phyloP scores from a whole-genome alignment of 2,113 vertebrate genomes.

The Cheirogaleus medius region DNA sequence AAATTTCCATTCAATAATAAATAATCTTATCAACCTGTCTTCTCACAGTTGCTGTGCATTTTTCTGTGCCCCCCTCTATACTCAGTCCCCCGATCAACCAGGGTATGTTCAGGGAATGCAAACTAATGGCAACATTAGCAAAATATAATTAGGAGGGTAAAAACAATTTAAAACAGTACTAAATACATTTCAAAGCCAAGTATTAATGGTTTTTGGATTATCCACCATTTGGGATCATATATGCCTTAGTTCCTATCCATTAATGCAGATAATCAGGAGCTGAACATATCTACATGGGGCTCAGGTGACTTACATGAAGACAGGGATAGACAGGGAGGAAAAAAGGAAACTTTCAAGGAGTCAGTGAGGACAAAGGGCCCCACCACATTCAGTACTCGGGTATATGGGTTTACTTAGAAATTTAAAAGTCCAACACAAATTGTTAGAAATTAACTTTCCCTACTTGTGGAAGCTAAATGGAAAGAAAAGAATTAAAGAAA shows the following conservation, averaged over 20 bases:
- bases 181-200: conserved; percentile 59
- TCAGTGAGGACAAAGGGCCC: neutral
- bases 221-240: conserved; percentile 6
- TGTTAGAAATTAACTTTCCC: neutral
- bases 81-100: neutral
- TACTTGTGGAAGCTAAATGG: neutral
- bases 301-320: neutral
- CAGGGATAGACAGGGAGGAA: neutral
- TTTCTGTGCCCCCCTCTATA: neutral
- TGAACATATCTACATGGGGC: neutral
- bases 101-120: conserved; percentile 36
- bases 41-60: neutral
- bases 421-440: neutral
- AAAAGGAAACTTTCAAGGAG: neutral
- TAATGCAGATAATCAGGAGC: conserved; percentile 1
- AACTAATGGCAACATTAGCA: conserved; percentile 57
- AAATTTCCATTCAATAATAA: neutral
- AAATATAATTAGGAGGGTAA: conserved; percentile 57
- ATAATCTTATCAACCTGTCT: neutral
- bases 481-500: neutral
- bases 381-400: too few relatives aligned
- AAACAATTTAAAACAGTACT: conserved; percentile 57
- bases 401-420: neutral
- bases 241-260: neutral
- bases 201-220: conserved; percentile 68